These are phyloP conservation scores for Galemys pyrenaicus DNA, from an alignment of 2,113 vertebrate species.

Conservation along the genomic window DNA sequence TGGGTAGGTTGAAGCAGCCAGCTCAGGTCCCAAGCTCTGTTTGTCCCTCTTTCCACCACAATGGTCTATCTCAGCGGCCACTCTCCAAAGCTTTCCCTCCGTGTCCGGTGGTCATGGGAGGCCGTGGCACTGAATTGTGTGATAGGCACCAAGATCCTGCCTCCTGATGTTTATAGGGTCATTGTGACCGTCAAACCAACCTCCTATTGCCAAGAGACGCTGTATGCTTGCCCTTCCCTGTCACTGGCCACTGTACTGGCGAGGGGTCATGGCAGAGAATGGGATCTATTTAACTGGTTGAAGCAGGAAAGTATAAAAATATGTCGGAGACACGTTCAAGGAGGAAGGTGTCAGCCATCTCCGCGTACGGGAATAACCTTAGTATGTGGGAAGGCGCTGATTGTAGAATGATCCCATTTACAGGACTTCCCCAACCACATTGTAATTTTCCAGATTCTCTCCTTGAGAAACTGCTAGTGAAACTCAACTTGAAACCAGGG, in stretches of 20 bases:
- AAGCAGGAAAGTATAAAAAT: neutral
- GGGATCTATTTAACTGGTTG: neutral
- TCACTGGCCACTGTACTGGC: neutral
- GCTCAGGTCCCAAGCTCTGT: neutral
- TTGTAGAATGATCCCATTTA: neutral
- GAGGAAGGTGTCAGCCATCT: neutral
- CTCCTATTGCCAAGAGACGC: neutral
- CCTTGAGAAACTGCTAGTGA: neutral
- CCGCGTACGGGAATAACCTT: neutral
- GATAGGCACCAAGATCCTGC: neutral
- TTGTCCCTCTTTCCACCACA: neutral
- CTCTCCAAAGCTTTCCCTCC: neutral
- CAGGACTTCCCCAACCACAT: neutral
- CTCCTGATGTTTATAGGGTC: neutral
- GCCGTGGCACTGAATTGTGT: fast-evolving
- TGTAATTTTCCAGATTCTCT: neutral
- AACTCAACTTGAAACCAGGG: neutral
- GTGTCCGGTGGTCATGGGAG: neutral
- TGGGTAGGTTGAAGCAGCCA: conserved; percentile 8
- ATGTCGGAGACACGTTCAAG: neutral
- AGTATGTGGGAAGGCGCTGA: neutral
- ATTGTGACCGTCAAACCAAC: neutral
- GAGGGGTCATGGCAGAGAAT: conserved; percentile 10
- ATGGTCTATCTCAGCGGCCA: neutral
- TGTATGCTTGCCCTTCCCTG: neutral